phyloP scores from a whole-genome alignment of 1,140 invertebrate genomes.

The Planococcus citri region DNA sequence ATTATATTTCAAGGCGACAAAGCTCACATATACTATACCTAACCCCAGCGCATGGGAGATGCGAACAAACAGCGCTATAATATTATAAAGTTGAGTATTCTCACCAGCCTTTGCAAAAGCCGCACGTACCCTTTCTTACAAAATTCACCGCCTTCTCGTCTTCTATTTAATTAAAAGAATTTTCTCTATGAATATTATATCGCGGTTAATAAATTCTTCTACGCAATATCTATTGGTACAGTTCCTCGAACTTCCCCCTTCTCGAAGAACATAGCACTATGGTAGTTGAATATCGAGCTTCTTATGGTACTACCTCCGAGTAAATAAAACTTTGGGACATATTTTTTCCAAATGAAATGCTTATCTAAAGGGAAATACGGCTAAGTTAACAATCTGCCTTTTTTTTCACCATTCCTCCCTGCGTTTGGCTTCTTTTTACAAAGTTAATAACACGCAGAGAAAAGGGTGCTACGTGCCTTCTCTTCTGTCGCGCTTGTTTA shows the following conservation, averaged over 20 bases:
- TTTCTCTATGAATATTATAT: too few relatives aligned
- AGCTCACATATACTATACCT: background rate
- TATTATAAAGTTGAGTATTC: too few relatives aligned
- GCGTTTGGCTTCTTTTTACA: background rate
- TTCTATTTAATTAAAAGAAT: too few relatives aligned
- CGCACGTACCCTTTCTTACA: background rate
- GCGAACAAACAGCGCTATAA: too few relatives aligned
- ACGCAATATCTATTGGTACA: too few relatives aligned
- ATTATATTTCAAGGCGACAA: background rate
- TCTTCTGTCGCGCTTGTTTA: constrained; percentile 14
- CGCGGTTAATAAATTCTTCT: too few relatives aligned
- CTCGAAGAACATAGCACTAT: too few relatives aligned
- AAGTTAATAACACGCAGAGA: background rate
- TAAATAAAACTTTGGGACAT: background rate
- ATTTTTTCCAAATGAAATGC: background rate
- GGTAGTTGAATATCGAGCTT: too few relatives aligned
- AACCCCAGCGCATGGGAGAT: background rate
- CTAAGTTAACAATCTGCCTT: background rate
- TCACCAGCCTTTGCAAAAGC: background rate
- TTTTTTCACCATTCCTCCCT: background rate
- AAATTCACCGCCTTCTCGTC: too few relatives aligned
- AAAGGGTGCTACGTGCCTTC: background rate
- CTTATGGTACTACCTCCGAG: too few relatives aligned
- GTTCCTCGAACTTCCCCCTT: too few relatives aligned
- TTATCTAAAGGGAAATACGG: background rate